phyloP scores from a whole-genome alignment of 2,113 vertebrate genomes.

The Mustela lutreola region DNA sequence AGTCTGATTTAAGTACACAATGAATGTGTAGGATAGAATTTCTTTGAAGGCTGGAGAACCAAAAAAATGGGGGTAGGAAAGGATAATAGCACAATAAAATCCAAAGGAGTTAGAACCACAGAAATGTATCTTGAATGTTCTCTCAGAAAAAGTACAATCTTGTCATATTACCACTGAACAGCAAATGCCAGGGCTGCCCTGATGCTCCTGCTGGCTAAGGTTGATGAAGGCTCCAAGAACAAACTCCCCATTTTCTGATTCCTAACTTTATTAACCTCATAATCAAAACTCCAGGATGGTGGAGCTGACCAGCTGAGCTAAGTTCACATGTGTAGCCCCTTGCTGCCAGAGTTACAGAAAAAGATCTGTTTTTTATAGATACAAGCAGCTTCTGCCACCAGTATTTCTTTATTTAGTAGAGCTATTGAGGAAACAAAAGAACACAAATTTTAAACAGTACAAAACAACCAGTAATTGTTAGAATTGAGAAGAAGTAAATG shows the following conservation, averaged over 20 bases:
- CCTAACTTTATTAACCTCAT: neutral
- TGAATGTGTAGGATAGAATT: neutral
- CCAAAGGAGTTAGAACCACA: neutral
- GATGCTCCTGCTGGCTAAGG: neutral
- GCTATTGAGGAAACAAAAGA: neutral
- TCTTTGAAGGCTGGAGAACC: neutral
- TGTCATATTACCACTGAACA: neutral
- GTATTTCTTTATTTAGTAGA: neutral
- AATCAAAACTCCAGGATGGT: neutral
- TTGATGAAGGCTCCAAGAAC: neutral
- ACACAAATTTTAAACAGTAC: neutral
- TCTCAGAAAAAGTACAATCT: neutral
- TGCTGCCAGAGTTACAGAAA: neutral
- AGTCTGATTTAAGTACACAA: neutral
- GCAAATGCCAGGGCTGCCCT: neutral
- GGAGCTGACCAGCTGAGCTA: neutral
- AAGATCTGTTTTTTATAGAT: neutral
- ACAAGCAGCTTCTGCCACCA: neutral
- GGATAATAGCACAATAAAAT: neutral
- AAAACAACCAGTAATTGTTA: neutral
- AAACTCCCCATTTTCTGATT: neutral
- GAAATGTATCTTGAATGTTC: neutral
- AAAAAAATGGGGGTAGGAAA: neutral
- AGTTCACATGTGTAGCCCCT: neutral
- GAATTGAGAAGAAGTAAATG: neutral